phyloP scores from a whole-genome alignment of 2,797 vertebrate genomes.

The Malacoraja senta region DNA sequence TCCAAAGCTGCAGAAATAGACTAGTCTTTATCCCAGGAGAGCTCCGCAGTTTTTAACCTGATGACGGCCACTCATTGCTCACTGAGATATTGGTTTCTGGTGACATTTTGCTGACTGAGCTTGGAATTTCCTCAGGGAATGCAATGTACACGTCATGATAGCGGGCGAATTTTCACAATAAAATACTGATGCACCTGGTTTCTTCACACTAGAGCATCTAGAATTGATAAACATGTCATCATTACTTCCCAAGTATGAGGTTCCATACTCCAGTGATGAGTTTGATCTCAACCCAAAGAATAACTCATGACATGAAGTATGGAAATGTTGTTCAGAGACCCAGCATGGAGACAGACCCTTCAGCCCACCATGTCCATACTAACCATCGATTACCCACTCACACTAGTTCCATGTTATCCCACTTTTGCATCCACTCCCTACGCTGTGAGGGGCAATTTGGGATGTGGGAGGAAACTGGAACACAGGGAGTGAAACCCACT shows the following conservation, averaged over 20 bases:
- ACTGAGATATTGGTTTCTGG: neutral
- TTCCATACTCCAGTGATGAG: neutral
- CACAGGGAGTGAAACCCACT: too few relatives aligned
- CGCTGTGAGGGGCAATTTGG: too few relatives aligned
- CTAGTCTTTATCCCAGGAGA: neutral
- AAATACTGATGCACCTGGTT: neutral
- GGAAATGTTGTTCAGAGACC: neutral
- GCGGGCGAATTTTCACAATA: neutral
- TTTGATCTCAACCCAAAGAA: neutral
- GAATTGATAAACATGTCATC: neutral
- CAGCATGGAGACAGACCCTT: too few relatives aligned
- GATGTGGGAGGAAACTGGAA: too few relatives aligned
- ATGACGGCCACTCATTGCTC: neutral
- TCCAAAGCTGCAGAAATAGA: neutral
- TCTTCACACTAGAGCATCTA: neutral
- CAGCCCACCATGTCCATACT: too few relatives aligned
- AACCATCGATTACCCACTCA: too few relatives aligned
- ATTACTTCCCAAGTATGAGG: neutral
- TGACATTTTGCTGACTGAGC: neutral
- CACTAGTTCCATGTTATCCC: too few relatives aligned
- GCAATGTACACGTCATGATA: neutral
- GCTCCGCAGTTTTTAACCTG: neutral
- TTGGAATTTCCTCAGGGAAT: neutral
- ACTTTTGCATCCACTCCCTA: too few relatives aligned
- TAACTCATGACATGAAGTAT: neutral